Evolutionary conservation across 1,140 invertebrate species (phyloP), one percentile per base, ranked within the genome.

Genomic region (Gyrodactylus bullatarudis): DNA sequence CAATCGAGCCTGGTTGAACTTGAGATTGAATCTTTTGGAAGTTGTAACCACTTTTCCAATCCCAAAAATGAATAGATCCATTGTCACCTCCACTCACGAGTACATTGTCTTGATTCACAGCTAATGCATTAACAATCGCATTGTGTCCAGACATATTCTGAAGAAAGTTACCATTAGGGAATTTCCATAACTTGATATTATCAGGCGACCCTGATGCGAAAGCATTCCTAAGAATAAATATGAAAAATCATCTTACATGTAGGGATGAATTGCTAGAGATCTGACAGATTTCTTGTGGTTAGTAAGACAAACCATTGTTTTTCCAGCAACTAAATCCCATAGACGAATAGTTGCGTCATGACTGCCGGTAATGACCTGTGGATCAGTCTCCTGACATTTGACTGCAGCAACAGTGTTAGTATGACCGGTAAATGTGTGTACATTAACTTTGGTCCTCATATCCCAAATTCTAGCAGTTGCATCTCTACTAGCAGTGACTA

Each of bases 111-210:
- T 80, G 83, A 82, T 97, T 99, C 0, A 91, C 86, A 8, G 89
- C 91, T 78, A 99, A 83, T 77, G 91, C 91, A 80, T 99, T 98
- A 0, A 99, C 86, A 75, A 99, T 97, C 0, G 92, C 88, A 81
- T 94, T 97, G 78, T 99, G 95, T 0, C 94, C 94, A 0, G 88
- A 87, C 54, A 98, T 82, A 82, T 98, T 98, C 79, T 98, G 93
- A 74, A 98, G 87, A 78, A 98, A 98, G 78, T 91, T 89, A 0
- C 94, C 95, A 78, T 98, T 91, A 0, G 92, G 93, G 79, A 91
- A 94, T 79, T 89, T 91, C 94, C 94, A 99, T 79, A 98, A 89
- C 79, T 98, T 99, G 73, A 99, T 92, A 78, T 98, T 97, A 79
- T 99, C 94, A 0, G 95, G 90, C 0, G 91, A 95, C 0, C 89